A percentile compares a stretch with the other conserved stretches of the same genome.
Evolutionary conservation across 2,888 invertebrate genomes (phyloP).

Genomic region (Lagria hirta): DNA sequence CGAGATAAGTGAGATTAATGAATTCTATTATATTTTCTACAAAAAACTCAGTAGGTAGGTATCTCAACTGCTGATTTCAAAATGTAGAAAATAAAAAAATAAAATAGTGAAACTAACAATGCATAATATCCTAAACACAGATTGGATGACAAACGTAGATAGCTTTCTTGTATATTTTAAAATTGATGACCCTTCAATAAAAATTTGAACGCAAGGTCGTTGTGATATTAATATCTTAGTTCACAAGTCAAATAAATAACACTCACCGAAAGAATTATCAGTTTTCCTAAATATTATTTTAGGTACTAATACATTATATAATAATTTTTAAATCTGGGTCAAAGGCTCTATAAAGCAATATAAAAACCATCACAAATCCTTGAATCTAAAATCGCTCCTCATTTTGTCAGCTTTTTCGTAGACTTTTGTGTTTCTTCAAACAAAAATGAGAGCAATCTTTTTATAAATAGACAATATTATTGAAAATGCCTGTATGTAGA

Average conservation of each 20-base stretch:
- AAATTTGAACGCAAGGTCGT: slow-evolving; percentile 21
- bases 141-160: no score
- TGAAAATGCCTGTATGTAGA: slow-evolving; percentile 14
- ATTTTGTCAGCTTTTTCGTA: slow-evolving; percentile 3
- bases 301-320: slow-evolving; percentile 11
- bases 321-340: slow-evolving; percentile 8
- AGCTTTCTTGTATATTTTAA: no score
- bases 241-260: slow-evolving; percentile 26
- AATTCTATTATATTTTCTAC: no score
- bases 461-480: slow-evolving; percentile 8
- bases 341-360: slow-evolving; percentile 4
- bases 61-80: no score
- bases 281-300: slow-evolving; percentile 1
- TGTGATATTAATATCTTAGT: slow-evolving; percentile 16
- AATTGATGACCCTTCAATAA: slow-evolving; percentile 17
- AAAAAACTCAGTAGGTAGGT: no score
- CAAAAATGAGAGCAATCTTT: slow-evolving; percentile 7
- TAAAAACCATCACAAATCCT: neutral
- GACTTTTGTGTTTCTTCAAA: slow-evolving; percentile 7
- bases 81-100: no score
- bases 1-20: no score
- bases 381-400: neutral
- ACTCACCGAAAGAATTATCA: slow-evolving; percentile 13
- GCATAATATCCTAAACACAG: no score
- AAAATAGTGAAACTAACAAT: no score